These are phyloP conservation scores for Cnemophilus loriae DNA, from an alignment of 2,113 vertebrate genomes.

Conservation along the genomic window DNA sequence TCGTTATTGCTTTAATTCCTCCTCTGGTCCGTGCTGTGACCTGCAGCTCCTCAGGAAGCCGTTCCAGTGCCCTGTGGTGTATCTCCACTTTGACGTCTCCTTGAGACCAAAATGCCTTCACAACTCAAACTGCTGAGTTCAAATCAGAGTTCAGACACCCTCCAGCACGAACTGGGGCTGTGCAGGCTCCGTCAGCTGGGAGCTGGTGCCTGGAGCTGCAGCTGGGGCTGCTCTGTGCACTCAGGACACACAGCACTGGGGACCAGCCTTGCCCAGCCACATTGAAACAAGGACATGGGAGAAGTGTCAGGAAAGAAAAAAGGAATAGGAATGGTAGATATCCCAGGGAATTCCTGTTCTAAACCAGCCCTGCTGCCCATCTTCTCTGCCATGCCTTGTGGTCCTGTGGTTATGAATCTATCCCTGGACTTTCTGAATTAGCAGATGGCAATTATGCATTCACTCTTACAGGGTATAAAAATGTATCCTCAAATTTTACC, in stretches of 20 bases:
- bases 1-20: neutral
- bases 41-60: neutral
- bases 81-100: neutral
- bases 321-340: neutral
- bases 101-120: fast-evolving
- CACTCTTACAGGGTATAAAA: neutral
- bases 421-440: neutral
- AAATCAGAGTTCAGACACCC: neutral
- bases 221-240: neutral
- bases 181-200: neutral
- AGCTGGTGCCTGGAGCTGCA: neutral
- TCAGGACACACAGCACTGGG: fast-evolving
- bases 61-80: fast-evolving
- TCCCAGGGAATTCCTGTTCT: neutral
- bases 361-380: neutral
- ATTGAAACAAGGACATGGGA: fast-evolving
- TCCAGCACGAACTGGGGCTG: neutral
- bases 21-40: neutral
- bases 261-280: neutral
- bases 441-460: neutral
- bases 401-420: neutral
- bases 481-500: neutral
- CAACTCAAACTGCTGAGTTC: neutral
- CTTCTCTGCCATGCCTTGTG: neutral
- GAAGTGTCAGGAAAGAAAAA: neutral